Conservation (phyloP, 2,888 invertebrate species). For the Esperia sulphurella region DNA sequence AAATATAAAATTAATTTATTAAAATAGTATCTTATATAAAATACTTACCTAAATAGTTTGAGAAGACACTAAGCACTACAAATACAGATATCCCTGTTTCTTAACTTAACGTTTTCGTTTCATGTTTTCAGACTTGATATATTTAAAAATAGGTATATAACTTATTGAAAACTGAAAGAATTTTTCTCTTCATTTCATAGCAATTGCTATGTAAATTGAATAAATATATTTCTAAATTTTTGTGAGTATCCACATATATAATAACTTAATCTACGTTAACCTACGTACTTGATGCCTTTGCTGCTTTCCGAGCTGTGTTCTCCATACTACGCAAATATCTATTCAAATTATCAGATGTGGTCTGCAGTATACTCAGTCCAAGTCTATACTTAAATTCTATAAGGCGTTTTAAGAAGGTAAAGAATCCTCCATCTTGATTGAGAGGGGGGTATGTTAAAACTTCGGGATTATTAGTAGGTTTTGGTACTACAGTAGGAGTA, state of each 20-base stretch:
- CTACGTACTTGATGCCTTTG: conserved; percentile 36
- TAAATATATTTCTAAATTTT: not conserved
- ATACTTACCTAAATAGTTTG: not conserved
- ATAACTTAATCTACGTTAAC: not conserved
- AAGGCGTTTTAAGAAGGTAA: conserved; percentile 81
- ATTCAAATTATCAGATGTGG: conserved; percentile 83
- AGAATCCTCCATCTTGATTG: conserved; percentile 63
- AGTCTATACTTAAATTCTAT: conserved; percentile 84
- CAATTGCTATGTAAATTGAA: no score
- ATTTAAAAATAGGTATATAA: no score
- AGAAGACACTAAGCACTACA: not conserved
- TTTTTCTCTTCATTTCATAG: no score
- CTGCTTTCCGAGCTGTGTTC: conserved; percentile 38
- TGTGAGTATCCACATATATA: not conserved
- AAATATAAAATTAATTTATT: conserved; percentile 45
- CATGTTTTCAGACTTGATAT: no score
- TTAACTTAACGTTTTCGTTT: conserved; percentile 1
- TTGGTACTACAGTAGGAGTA: conserved; percentile 27
- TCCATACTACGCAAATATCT: conserved; percentile 82
- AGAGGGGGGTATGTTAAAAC: conserved; percentile 62
- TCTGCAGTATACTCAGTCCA: conserved; percentile 83
- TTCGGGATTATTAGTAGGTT: conserved; percentile 45
- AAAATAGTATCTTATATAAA: conserved; percentile 1
- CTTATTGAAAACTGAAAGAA: no score
- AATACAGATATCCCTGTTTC: conserved; percentile 22